Base-by-base conservation (phyloP, 2,113 vertebrate genomes). In the Embiotoca jacksoni region DNA sequence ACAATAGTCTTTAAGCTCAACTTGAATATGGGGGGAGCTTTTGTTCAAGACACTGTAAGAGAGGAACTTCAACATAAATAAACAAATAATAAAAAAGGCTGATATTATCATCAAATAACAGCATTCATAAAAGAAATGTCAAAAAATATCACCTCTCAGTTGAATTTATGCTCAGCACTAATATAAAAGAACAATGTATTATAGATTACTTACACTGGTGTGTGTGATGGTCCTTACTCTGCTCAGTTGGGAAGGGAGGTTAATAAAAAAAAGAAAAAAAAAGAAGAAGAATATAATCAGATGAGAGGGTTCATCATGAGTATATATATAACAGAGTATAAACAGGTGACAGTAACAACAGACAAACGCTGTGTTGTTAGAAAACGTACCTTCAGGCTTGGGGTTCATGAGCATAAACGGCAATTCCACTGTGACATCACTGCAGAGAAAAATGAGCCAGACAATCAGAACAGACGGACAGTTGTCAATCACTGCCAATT, bases 321-420 rank as follows among this genome's bases (percentile, higher is more conserved):
- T 47, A 65, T 23, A 23, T 23, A 23, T 23, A 50, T 46, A 67
- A 36, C 3, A 15, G 0, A 7, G 33, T 14, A 47, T 49, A 36
- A 23, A 15, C 1, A 49, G 8, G 30, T 57, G 2, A 15, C 23
- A 13, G 8, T 53, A 62, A 35, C 7, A 23, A 23, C 15, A 52
- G 16, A 23, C 6, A n/a, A 16, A 52, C 6, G 13, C 2, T 41
- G 3, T 63, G 10, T 54, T 16, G 9, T 47, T 46, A 3, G 8
- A 56, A 60, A n/a, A 70, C 46, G 39, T 90, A 3, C 96, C 94
- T 3, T 50, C 39, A 9, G 96, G 96, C 88, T 96, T 96, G 1
- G 96, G 94, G 81, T 97, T 95, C 95, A 97, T 97, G 82, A 97
- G 94, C 59, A 80, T 91, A 73, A 97, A 7, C 0, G 97, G 96